Conservation (phyloP, 2,797 vertebrate genomes). For the Oryzias dopingdopingensis region DNA sequence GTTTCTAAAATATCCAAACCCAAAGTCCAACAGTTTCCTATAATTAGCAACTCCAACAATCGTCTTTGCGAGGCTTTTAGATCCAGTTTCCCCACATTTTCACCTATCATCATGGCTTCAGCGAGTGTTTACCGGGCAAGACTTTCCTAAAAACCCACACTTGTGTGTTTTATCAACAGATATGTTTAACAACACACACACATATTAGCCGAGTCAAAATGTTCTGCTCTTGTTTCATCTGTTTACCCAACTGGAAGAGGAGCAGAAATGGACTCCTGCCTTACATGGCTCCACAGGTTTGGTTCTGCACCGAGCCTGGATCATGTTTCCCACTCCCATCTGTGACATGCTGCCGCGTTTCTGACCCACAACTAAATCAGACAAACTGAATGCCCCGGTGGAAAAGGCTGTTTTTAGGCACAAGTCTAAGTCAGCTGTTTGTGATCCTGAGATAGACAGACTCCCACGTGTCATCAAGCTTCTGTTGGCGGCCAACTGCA, state of each 20-base stretch:
- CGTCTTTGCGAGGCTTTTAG: conserved; percentile 5
- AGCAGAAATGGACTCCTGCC: conserved; percentile 11
- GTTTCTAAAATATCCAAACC: too few species aligned
- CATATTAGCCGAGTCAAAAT: conserved; percentile 20
- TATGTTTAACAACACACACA: conserved; percentile 21
- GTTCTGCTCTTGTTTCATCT: conserved; percentile 10
- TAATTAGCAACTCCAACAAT: conserved; percentile 7
- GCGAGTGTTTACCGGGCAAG: conserved; percentile 11
- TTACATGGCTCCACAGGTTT: conserved; percentile 11
- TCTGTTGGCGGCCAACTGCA: too few species aligned
- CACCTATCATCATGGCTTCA: conserved; percentile 8
- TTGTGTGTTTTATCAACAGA: conserved; percentile 40
- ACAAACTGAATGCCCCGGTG: neutral
- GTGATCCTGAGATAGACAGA: neutral
- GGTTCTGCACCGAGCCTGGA: conserved; percentile 6
- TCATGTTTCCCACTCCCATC: neutral
- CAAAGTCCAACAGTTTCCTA: too few species aligned
- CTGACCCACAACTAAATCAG: neutral
- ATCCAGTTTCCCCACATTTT: conserved; percentile 4
- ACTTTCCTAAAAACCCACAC: conserved; percentile 5
- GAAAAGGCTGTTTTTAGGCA: neutral
- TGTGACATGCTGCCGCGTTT: neutral
- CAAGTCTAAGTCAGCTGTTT: too few species aligned
- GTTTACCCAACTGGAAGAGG: conserved; percentile 26
- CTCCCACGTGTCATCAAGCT: too few species aligned